phyloP scores from a whole-genome alignment of 2,797 vertebrate species.

The Remorina albescens region DNA sequence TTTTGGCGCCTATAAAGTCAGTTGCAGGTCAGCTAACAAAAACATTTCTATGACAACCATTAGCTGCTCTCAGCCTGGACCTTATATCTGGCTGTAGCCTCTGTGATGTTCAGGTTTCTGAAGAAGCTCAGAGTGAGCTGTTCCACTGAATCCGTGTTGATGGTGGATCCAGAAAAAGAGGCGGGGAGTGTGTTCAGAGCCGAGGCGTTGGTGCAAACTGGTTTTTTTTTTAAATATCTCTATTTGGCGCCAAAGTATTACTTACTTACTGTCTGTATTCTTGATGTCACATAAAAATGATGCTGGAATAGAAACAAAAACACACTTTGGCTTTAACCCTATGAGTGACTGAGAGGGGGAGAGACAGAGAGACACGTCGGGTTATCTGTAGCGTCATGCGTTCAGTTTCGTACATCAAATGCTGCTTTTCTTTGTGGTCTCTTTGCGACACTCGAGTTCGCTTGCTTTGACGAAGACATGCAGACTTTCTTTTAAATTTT shows the following conservation, averaged over 20 bases:
- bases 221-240: too few relatives aligned
- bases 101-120: too few relatives aligned
- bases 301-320: neutral
- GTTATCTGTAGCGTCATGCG: neutral
- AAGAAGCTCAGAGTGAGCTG: too few relatives aligned
- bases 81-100: too few relatives aligned
- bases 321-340: neutral
- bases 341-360: neutral
- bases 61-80: neutral
- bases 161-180: too few relatives aligned
- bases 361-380: neutral
- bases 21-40: neutral
- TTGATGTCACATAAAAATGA: neutral
- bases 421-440: neutral
- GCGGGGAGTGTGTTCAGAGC: too few relatives aligned
- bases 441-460: neutral
- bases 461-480: conserved; percentile 11
- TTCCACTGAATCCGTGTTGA: too few relatives aligned
- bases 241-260: too few relatives aligned
- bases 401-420: neutral
- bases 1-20: neutral
- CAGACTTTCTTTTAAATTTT: conserved; percentile 35
- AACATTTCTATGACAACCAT: neutral
- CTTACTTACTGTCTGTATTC: too few relatives aligned
- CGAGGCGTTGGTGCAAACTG: too few relatives aligned